Evolutionary conservation across 2,888 invertebrate species (phyloP).

Genomic region (Drosophila limbata): DNA sequence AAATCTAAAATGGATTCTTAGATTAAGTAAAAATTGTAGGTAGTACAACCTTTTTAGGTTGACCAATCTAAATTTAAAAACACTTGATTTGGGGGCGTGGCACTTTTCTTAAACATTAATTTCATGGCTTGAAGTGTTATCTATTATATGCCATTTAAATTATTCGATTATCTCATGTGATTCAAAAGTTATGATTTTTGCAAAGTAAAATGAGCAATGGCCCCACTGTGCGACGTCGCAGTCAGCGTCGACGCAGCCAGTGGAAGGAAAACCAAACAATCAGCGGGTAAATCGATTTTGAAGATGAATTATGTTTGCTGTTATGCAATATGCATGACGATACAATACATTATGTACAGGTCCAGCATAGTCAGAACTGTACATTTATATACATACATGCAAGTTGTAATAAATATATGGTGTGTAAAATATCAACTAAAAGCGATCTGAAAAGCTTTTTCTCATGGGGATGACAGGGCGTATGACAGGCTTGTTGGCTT

Average conservation of each 20-base stretch:
- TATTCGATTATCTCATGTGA: too few species aligned
- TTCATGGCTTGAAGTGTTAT: too few species aligned
- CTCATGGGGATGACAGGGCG: background rate
- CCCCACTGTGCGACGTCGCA: conserved; percentile 28
- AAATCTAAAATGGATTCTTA: too few species aligned
- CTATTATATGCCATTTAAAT: too few species aligned
- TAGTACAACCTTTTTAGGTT: too few species aligned
- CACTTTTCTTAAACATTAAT: too few species aligned
- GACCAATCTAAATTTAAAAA: too few species aligned
- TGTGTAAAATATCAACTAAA: background rate
- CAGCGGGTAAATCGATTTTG: conserved; percentile 72
- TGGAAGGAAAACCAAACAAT: conserved; percentile 40
- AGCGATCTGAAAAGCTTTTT: background rate
- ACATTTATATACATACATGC: conserved; percentile 3
- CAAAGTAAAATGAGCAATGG: too few species aligned
- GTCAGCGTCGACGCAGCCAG: conserved; percentile 16
- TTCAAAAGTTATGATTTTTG: too few species aligned
- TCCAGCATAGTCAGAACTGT: background rate
- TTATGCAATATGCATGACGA: conserved; percentile 48
- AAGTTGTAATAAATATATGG: background rate
- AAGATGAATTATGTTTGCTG: conserved; percentile 74
- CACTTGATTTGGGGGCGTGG: too few species aligned
- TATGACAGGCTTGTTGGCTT: background rate
- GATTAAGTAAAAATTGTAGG: too few species aligned
- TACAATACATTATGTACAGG: conserved; percentile 29